A percentile compares a stretch with the other conserved stretches of the same genome.
These are phyloP conservation scores for Alligator sinensis DNA, from an alignment of 2,113 vertebrate genomes.

Conservation along the genomic window DNA sequence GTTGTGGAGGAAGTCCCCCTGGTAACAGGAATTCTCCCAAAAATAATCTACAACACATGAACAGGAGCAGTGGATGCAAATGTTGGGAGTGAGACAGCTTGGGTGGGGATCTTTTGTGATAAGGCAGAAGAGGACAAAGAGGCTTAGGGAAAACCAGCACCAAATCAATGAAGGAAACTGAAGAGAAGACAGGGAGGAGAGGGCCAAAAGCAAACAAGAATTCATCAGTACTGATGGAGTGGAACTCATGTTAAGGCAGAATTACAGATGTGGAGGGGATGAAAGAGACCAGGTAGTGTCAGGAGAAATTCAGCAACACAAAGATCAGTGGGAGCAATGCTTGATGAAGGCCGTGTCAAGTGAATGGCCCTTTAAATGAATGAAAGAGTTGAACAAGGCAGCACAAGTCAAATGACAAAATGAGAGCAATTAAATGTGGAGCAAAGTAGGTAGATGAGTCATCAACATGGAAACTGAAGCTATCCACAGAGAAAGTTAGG, in stretches of 20 bases:
- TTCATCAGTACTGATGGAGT: not conserved
- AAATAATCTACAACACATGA: not conserved
- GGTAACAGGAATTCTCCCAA: not conserved
- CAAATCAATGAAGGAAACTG: not conserved
- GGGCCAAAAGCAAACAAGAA: not conserved
- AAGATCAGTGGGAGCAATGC: not conserved
- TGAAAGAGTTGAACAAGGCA: not conserved
- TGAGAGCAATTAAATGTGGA: not conserved
- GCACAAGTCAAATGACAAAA: not conserved
- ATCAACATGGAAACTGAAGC: not conserved
- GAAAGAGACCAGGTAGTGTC: not conserved
- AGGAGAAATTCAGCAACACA: not conserved
- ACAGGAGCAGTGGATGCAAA: not conserved
- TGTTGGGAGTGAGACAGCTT: not conserved
- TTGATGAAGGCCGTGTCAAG: not conserved
- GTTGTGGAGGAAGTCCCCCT: not conserved
- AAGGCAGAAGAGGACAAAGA: not conserved
- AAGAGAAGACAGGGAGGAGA: not conserved
- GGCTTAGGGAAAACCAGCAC: not conserved
- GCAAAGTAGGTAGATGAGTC: not conserved
- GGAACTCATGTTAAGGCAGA: not conserved
- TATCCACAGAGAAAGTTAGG: not conserved
- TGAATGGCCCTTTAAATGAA: not conserved
- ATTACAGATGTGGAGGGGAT: not conserved
- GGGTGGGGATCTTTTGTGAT: not conserved